Evolutionary conservation across 2,888 invertebrate species (phyloP), one percentile per base, ranked within the genome.

Genomic region (Trisateles emortualis): DNA sequence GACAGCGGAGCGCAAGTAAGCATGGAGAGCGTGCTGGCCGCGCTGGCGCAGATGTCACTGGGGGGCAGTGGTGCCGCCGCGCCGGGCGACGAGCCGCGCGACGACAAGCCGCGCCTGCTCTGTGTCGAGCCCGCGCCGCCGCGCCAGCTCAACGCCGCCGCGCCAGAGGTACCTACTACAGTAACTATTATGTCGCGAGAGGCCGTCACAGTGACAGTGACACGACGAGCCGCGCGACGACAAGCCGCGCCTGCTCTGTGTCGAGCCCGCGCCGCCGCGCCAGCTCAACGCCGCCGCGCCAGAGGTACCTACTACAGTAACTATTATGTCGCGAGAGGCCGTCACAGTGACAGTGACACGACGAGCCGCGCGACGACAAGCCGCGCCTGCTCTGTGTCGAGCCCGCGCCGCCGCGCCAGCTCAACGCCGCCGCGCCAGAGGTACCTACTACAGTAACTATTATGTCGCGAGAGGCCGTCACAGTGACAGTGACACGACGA

Each of bases 41-140:
- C 90, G 33, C 83, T 92, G 3, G 70, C 84, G 11, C 73, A 85
- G 71, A 88, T 92, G 89, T 84, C 85, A 0, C 68, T 91, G 29
- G 87, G 88, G n/a, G 90, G 84, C 46, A 84, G 84, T 59, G 60
- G 76, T 11, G 57, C 72, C 10, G 50, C 69, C 19, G 83, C 76
- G 54, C 78, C 80, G 47, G 84, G 83, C 59, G 86, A 78, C 73
- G 85, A 60, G 85, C 83, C 67, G 74, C 86, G 74, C 79, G 88
- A 69, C 72, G 88, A 57, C 62, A 71, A 71, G 71, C 78, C 81
- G 68, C 74, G 72, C 38, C 67, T 75, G 61, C 67, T 72, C 58
- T 59, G 58, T 26, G 73, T 74, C 26, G 78, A 76, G 54, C 62
- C 89, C 45, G 76, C 74, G 59, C 74, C 77, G 54, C 77, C 80